Evolutionary conservation across 2,113 vertebrate genomes (phyloP).

Genomic region (Lagopus muta): DNA sequence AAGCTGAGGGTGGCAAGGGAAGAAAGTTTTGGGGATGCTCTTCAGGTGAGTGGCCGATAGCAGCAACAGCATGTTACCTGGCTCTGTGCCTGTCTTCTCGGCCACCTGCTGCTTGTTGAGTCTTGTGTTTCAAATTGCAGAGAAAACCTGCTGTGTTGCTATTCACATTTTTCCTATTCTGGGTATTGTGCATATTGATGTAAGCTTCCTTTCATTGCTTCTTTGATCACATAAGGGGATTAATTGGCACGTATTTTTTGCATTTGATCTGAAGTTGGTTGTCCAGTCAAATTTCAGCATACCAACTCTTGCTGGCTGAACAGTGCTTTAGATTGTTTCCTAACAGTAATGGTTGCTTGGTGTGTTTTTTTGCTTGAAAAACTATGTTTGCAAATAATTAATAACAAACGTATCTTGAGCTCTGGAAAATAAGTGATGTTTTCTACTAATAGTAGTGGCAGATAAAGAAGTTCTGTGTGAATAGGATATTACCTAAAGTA

Average conservation of each 20-base stretch:
- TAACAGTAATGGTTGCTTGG: not conserved
- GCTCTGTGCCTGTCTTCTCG: not conserved
- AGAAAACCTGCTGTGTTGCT: not conserved
- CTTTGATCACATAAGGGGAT: not conserved
- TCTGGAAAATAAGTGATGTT: not conserved
- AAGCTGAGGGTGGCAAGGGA: no score
- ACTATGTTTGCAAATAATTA: not conserved
- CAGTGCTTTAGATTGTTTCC: not conserved
- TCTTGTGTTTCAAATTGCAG: not conserved
- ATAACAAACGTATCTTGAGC: not conserved
- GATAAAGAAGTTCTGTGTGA: not conserved
- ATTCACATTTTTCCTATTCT: not conserved
- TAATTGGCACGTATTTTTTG: fast-evolving
- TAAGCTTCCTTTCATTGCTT: not conserved
- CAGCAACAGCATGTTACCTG: not conserved
- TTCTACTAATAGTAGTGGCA: not conserved
- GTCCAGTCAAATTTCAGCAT: not conserved
- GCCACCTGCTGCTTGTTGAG: not conserved
- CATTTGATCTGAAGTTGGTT: not conserved
- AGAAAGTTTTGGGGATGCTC: not conserved
- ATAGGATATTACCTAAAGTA: not conserved
- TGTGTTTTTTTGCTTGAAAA: not conserved
- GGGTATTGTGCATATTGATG: fast-evolving
- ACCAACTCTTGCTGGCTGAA: not conserved
- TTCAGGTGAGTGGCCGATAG: no score